Conservation (phyloP, 2,113 vertebrate genomes). For the Passer domesticus region DNA sequence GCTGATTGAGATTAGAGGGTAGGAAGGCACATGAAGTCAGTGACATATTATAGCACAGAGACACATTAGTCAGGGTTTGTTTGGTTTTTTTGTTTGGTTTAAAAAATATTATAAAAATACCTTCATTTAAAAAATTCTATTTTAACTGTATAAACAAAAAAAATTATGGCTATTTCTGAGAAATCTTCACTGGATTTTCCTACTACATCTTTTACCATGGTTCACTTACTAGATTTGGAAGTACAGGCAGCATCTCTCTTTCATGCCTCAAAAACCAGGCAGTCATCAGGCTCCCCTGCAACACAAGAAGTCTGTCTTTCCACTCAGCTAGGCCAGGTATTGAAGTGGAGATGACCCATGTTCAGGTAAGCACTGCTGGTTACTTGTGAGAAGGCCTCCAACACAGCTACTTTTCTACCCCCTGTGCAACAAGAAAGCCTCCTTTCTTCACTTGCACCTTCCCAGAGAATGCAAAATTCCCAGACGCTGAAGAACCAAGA, state of each 20-base stretch:
- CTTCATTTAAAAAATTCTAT: neutral
- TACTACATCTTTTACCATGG: neutral
- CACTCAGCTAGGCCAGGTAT: neutral
- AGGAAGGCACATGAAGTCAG: neutral
- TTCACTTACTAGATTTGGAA: neutral
- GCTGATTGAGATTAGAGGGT: neutral
- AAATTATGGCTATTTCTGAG: neutral
- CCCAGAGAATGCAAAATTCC: neutral
- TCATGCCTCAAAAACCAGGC: neutral
- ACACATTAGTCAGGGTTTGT: neutral
- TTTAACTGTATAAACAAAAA: neutral
- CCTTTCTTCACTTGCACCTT: neutral
- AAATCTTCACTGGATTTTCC: neutral
- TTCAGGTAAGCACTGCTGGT: neutral
- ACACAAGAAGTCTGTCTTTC: neutral
- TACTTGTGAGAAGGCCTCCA: neutral
- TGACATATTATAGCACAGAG: neutral
- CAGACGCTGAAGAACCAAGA: neutral
- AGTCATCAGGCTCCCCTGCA: neutral
- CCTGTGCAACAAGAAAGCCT: neutral
- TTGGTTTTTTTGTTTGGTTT: neutral
- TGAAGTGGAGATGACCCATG: neutral
- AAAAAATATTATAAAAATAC: neutral
- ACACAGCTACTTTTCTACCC: neutral
- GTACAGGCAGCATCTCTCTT: neutral